A percentile compares a stretch with the other conserved stretches of the same genome.
Conservation (phyloP, 2,888 invertebrate species). For the Holacanthella duospinosa region DNA sequence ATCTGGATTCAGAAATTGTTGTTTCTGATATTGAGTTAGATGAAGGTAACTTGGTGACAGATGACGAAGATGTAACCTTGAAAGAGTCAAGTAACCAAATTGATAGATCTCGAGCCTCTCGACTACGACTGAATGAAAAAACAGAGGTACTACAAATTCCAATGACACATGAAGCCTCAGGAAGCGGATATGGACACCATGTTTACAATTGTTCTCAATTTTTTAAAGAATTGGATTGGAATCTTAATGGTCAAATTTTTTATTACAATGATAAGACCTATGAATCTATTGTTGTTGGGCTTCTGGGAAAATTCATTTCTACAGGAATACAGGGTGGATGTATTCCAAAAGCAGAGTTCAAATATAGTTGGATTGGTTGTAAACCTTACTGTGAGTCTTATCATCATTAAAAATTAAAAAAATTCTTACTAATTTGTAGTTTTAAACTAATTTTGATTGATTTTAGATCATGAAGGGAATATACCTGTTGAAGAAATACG, state of each 20-base stretch:
- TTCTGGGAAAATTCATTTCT: neutral
- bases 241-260: neutral
- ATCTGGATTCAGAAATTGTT: neutral
- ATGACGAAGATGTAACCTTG: conserved; percentile 5
- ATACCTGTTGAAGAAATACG: conserved; percentile 14
- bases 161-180: neutral
- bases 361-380: conserved; percentile 22
- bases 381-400: conserved; percentile 21
- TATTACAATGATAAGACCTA: neutral
- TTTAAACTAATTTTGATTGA: neutral
- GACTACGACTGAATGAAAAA: too few relatives aligned
- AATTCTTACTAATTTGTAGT: neutral
- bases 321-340: neutral
- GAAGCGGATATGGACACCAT: neutral
- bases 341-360: conserved; percentile 20
- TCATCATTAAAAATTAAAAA: neutral
- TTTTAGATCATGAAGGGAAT: conserved; percentile 9
- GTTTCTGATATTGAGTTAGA: neutral
- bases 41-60: neutral
- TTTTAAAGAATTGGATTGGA: conserved; percentile 18
- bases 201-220: conserved; percentile 10
- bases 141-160: neutral
- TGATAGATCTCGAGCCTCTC: neutral
- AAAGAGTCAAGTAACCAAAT: neutral
- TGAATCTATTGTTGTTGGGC: conserved; percentile 10